Evolutionary conservation across 2,797 vertebrate genomes (phyloP), one percentile per base, ranked within the genome.

Genomic region (Lacerta bilineata): DNA sequence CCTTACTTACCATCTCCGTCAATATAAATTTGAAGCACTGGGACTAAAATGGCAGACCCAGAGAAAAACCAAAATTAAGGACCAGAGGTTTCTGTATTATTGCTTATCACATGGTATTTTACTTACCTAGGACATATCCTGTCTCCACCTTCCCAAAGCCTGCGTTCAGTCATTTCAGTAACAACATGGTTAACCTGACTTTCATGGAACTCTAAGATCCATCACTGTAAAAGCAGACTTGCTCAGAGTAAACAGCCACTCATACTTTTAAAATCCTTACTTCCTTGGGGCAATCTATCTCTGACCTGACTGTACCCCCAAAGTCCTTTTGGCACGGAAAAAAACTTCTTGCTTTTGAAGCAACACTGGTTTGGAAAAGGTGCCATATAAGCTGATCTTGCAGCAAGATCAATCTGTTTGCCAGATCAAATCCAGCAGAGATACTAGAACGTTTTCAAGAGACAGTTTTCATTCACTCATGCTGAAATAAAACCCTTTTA

Each of bases 391-490:
- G 39, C 7, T 61, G 71, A 18, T 36, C 10, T 61, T 69, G 8
- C 11, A 80, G 74, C 29, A 39, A 55, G 25, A 72, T 86, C 87
- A 50, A 87, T 91, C 82, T 90, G 87, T 89, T 90, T 93, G 84
- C 1, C 89, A 75, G 78, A 92, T 89, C 39, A 87, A n/a, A 85
- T 88, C 64, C 85, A 83, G 88, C 86, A 72, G 68, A 80, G 29
- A 33, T 10, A 46, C 8, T 3, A 39, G 55, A 77, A 71, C 2
- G 18, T 50, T 20, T 39, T 68, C 10, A 64, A 68, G 55, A 29
- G 90, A 90, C 87, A 86, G 88, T 72, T 55, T 91, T 75, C 23
- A 50, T 84, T 90, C 78, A 90, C 93, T 87, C 92, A 91, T 92
- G 90, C 83, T 86, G 86, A 86, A 94, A 90, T 77, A 93, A 61